Conservation (phyloP, 1,140 invertebrate genomes). For the Platyscapa corneri region DNA sequence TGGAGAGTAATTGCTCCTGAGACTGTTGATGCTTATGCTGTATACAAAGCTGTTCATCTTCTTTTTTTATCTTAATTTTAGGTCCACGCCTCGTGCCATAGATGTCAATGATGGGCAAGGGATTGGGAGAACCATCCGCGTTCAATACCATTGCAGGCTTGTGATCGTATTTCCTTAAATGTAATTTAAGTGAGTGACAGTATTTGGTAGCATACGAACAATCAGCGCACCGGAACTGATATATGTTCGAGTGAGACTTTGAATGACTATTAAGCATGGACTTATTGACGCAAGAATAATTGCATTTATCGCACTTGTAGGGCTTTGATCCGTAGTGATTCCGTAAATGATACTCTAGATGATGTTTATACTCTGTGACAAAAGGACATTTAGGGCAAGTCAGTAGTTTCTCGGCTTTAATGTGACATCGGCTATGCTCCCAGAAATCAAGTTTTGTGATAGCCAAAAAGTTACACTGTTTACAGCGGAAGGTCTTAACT, state of each 20-base stretch:
- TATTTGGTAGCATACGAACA: constrained; percentile 99
- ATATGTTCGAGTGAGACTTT: constrained; percentile 97
- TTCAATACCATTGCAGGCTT: constrained; percentile 90
- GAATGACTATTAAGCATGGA: constrained; percentile 99
- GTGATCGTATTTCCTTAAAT: constrained; percentile 94
- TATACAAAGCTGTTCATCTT: constrained; percentile 24
- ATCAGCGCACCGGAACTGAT: constrained; percentile 95
- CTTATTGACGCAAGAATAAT: constrained; percentile 97
- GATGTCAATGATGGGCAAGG: constrained; percentile 90
- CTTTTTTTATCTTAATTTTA: constrained; percentile 72
- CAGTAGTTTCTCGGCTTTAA: constrained; percentile 93
- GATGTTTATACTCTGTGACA: constrained; percentile 99
- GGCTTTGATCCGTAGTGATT: constrained; percentile 98
- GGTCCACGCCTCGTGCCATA: constrained; percentile 92
- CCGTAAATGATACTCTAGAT: constrained; percentile 96
- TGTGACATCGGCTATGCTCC: constrained; percentile 92
- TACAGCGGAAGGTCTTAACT: constrained; percentile 93
- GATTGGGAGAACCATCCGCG: constrained; percentile 90
- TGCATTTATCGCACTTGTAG: constrained; percentile 94
- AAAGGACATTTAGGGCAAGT: constrained; percentile 95
- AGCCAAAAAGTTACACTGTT: constrained; percentile 90
- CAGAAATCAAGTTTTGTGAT: constrained; percentile 94
- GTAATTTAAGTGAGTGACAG: constrained; percentile 97
- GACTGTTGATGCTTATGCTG: not conserved
- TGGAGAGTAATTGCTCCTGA: not conserved